These are phyloP conservation scores for Poeciliopsis infans DNA, from an alignment of 2,797 vertebrate genomes.

Conservation along the genomic window DNA sequence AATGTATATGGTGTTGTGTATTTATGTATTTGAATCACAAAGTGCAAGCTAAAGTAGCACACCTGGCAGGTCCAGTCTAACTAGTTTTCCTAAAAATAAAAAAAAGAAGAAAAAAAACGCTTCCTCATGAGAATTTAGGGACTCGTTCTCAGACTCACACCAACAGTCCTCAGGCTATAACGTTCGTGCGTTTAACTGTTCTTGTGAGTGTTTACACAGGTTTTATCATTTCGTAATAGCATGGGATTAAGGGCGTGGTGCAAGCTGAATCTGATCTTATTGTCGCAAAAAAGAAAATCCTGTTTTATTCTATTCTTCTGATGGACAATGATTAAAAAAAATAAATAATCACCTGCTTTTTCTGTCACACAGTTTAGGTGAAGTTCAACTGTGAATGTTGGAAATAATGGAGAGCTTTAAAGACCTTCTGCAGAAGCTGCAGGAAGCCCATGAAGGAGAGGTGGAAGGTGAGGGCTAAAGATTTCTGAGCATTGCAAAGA, in stretches of 20 bases:
- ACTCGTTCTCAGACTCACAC: constrained; percentile 8
- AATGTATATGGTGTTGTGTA: not conserved
- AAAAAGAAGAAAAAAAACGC: constrained; percentile 33
- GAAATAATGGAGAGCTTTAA: constrained; percentile 84
- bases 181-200: not conserved
- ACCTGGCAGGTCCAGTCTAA: constrained; percentile 62
- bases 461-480: constrained; percentile 74
- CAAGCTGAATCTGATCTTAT: not conserved
- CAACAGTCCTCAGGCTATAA: constrained; percentile 45
- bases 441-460: constrained; percentile 90
- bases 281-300: not conserved
- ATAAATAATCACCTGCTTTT: not conserved
- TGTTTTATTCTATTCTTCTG: not conserved
- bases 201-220: constrained; percentile 6
- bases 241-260: not conserved
- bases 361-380: constrained; percentile 4
- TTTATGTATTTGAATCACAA: constrained; percentile 23
- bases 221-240: not conserved
- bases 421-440: constrained; percentile 87
- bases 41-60: constrained; percentile 44
- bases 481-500: not conserved
- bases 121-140: constrained; percentile 25
- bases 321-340: not conserved
- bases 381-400: constrained; percentile 23
- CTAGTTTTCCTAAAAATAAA: constrained; percentile 64